phyloP scores from a whole-genome alignment of 2,113 vertebrate genomes.

The Mesembrinibis cayennensis region DNA sequence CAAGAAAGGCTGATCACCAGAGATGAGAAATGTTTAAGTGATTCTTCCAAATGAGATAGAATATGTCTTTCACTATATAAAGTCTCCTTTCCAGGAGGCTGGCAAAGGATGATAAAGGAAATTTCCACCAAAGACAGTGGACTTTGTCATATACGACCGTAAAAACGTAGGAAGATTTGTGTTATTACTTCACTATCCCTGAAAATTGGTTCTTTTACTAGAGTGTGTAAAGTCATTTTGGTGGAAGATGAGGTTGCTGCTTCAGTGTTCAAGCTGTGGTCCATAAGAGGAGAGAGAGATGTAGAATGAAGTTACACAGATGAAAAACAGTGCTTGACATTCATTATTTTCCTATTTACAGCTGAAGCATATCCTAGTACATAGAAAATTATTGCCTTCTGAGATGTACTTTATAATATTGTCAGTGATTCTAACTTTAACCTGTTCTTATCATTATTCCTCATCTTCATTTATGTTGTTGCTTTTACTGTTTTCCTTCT shows the following conservation, averaged over 20 bases:
- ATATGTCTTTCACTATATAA: background rate
- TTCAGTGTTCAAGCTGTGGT: slow-evolving; percentile 38
- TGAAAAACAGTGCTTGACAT: background rate
- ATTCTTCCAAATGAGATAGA: background rate
- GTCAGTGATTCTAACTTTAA: background rate
- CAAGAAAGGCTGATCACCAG: background rate
- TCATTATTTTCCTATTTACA: slow-evolving; percentile 26
- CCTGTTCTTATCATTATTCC: background rate
- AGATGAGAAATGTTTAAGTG: background rate
- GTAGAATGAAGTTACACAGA: background rate
- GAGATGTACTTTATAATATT: background rate
- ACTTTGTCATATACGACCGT: slow-evolving; percentile 29
- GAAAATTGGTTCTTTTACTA: slow-evolving; percentile 61
- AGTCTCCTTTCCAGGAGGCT: background rate
- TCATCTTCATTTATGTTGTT: background rate
- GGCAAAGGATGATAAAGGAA: background rate
- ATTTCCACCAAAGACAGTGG: slow-evolving; percentile 16
- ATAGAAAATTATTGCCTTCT: background rate
- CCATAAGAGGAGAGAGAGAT: background rate
- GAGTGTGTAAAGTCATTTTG: slow-evolving; percentile 58
- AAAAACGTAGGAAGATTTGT: background rate
- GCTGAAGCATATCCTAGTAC: background rate
- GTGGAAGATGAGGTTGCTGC: slow-evolving; percentile 48
- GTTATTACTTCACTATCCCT: slow-evolving; percentile 40
- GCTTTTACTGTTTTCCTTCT: background rate